Conservation (phyloP, 2,888 invertebrate genomes). For the Chydorus sphaericus region DNA sequence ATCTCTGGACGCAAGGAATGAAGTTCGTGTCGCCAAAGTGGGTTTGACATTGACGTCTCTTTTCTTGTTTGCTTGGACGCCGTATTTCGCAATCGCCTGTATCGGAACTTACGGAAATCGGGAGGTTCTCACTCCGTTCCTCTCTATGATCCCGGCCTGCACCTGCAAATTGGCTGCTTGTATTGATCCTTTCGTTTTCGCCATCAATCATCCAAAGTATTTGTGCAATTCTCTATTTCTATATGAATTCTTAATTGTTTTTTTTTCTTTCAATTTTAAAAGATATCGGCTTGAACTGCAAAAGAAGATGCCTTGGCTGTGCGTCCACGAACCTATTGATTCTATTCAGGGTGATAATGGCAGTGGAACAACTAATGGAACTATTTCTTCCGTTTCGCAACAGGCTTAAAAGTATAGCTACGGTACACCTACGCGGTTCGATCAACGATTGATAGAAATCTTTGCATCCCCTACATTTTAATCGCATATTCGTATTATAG, state of each 20-base stretch:
- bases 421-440: too few species aligned
- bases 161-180: slow-evolving; percentile 60
- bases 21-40: slow-evolving; percentile 56
- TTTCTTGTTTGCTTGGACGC: slow-evolving; percentile 58
- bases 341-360: too few species aligned
- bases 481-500: too few species aligned
- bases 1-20: slow-evolving; percentile 47
- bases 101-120: slow-evolving; percentile 48
- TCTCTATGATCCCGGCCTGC: slow-evolving; percentile 53
- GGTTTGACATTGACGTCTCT: slow-evolving; percentile 57
- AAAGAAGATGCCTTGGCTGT: slow-evolving; percentile 14
- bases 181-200: slow-evolving; percentile 61
- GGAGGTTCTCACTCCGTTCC: slow-evolving; percentile 39
- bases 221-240: not conserved
- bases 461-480: too few species aligned
- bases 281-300: slow-evolving; percentile 13
- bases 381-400: too few species aligned
- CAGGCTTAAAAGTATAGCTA: too few species aligned
- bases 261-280: not conserved
- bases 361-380: too few species aligned
- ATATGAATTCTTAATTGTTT: not conserved
- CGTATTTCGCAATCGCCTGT: slow-evolving; percentile 53
- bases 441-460: too few species aligned
- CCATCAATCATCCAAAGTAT: slow-evolving; percentile 54
- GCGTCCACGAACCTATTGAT: slow-evolving; percentile 12